Conservation (phyloP, 2,113 vertebrate genomes). For the Nothocercus nigrocapillus region DNA sequence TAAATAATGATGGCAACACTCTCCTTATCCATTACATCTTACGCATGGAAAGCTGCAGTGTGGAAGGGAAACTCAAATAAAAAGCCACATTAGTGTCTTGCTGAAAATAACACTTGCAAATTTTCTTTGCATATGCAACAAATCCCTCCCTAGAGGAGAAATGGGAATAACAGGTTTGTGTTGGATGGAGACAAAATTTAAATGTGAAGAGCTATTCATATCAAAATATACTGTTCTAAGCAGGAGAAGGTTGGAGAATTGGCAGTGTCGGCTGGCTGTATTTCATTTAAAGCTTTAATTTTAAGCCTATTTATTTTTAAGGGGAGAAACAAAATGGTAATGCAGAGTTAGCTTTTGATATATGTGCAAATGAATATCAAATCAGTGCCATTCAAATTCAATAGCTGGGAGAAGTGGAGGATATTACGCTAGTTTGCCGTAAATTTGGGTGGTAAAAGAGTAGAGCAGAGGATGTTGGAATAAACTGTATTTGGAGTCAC, state of each 20-base stretch:
- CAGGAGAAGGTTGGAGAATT: neutral
- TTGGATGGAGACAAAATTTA: neutral
- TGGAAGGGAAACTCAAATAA: neutral
- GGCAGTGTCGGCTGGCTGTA: neutral
- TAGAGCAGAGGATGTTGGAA: neutral
- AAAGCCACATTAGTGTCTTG: neutral
- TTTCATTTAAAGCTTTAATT: conserved; percentile 5
- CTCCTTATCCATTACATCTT: neutral
- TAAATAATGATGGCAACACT: neutral
- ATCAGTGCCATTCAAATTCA: neutral
- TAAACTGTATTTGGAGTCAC: neutral
- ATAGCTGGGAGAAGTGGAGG: neutral
- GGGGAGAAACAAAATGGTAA: neutral
- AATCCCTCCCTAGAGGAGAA: neutral
- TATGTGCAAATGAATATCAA: neutral
- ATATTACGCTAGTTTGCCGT: neutral
- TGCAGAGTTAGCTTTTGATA: neutral
- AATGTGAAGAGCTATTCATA: neutral
- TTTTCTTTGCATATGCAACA: neutral
- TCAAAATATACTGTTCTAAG: neutral
- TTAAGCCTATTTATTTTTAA: neutral
- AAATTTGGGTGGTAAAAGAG: neutral
- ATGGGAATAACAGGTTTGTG: neutral
- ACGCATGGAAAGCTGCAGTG: neutral
- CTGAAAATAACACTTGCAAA: neutral